Percentiles rank a stretch among this genome's conserved stretches.
phyloP scores from a whole-genome alignment of 2,888 invertebrate species.

The Mechanitis mazaeus region DNA sequence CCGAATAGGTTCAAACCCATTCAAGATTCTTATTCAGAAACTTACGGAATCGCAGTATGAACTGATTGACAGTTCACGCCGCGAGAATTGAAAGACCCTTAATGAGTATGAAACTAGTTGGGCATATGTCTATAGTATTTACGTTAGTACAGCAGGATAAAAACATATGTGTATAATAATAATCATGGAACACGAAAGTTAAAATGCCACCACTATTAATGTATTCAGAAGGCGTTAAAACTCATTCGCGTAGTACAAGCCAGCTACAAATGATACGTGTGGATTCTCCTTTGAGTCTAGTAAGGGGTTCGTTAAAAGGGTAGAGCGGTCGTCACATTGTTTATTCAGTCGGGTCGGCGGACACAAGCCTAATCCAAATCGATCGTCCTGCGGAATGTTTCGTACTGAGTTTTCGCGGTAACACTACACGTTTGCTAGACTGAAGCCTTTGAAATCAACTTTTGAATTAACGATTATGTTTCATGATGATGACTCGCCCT shows the following conservation, averaged over 20 bases:
- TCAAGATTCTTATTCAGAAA: no score
- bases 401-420: constrained; percentile 25
- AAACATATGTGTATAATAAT: no score
- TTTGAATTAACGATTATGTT: background rate
- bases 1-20: no score
- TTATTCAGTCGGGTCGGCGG: constrained; percentile 68
- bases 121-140: no score
- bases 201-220: no score
- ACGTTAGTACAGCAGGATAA: no score
- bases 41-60: no score
- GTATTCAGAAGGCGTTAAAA: constrained; percentile 12
- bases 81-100: no score
- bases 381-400: constrained; percentile 43
- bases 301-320: constrained; percentile 71
- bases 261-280: constrained; percentile 23
- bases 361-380: constrained; percentile 61
- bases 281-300: constrained; percentile 29
- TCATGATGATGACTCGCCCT: no score
- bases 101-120: no score
- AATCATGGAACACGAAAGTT: no score
- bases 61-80: no score
- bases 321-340: constrained; percentile 69
- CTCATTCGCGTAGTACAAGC: constrained; percentile 13
- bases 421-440: constrained; percentile 18
- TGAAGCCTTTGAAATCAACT: constrained; percentile 6